phyloP scores from a whole-genome alignment of 2,113 vertebrate genomes.

The Misgurnus mizolepis region DNA sequence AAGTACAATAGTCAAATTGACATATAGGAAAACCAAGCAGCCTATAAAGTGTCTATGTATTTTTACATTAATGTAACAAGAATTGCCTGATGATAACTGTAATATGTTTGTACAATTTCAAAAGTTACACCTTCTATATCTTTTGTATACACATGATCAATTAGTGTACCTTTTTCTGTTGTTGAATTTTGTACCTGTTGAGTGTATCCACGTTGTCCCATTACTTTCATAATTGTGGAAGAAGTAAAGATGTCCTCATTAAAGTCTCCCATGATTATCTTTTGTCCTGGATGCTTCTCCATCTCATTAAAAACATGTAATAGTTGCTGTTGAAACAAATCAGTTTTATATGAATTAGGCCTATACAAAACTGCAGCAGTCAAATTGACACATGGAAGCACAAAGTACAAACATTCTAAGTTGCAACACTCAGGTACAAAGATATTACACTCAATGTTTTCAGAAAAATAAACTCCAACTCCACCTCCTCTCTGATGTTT shows the following conservation, averaged over 20 bases:
- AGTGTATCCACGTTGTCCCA: not conserved
- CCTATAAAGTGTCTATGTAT: no score
- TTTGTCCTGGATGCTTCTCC: not conserved
- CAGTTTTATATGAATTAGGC: no score
- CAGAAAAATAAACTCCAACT: slow-evolving; percentile 33
- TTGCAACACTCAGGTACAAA: not conserved
- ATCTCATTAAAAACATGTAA: not conserved
- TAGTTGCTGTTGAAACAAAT: no score
- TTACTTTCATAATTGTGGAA: not conserved
- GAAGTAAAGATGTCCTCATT: not conserved
- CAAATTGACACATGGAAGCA: no score
- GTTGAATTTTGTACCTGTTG: not conserved
- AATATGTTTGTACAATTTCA: not conserved
- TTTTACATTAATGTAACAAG: no score
- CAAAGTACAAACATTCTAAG: not conserved
- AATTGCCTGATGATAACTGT: no score
- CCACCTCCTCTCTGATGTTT: slow-evolving; percentile 34
- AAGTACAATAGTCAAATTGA: no score
- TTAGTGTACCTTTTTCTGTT: not conserved
- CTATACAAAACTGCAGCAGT: no score
- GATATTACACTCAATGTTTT: not conserved
- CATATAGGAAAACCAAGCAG: no score
- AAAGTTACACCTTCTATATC: not conserved
- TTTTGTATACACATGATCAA: not conserved
- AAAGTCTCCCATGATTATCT: not conserved